Evolutionary conservation across 2,797 vertebrate species (phyloP), one percentile per base, ranked within the genome.

Genomic region (Rhinogobio ventralis): DNA sequence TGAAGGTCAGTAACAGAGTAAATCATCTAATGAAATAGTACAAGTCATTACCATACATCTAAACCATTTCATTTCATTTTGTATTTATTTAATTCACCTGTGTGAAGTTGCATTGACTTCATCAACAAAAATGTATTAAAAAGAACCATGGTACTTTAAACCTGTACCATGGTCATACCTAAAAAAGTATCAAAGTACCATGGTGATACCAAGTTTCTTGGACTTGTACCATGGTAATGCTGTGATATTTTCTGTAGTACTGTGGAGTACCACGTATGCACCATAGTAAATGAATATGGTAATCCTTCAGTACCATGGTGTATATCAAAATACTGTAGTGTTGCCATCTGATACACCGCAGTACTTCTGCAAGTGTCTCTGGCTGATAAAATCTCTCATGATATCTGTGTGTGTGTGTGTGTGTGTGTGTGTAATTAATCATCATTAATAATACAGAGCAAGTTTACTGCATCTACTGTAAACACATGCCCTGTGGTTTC

Each of bases 1-100:
- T 81, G 62, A 85, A 77, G 75, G 73, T 85, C 79, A 81, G 84
- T 81, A 42, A 72, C 66, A 0, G 19, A 82, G 55, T 62, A 19
- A 62, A 49, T 62, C 55, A 20, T 81, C 53, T 72, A 6, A 25
- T n/a, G 25, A 62, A 72, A 46, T 73, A 45, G 39, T 62, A 23
- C 19, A 17, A 68, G 46, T 25, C n/a, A 39, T n/a, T 25, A 66
- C 20, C 8, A 23, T 1, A 79, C 30, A 68, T 25, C 46, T 39
- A 51, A 51, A 69, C 55, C 11, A 25, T 36, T 8, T 8, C 2
- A 17, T 39, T 6, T 3, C 4, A 15, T 25, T 3, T 15, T 15
- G 4, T 19, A 39, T 39, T 25, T 2, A 42, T 42, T 60, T 3
- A 60, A n/a, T 17, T n/a, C 28, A 33, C 13, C 25, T n/a, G 19